Conservation (phyloP, 2,888 invertebrate species). For the Thereva unica region DNA sequence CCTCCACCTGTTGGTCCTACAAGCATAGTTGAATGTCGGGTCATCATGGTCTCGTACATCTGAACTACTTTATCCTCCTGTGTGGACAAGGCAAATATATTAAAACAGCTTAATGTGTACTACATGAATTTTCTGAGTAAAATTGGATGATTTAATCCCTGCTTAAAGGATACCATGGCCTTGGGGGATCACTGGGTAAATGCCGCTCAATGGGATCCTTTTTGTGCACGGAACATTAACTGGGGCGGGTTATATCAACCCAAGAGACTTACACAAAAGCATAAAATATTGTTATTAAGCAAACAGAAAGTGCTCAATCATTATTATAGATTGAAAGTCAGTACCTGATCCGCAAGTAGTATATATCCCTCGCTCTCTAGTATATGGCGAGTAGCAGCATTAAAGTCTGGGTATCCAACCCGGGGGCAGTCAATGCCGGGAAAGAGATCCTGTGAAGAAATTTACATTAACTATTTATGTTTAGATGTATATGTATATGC, state of each 20-base stretch:
- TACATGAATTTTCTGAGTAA: conserved; percentile 20
- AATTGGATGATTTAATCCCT: conserved; percentile 25
- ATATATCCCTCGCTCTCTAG: conserved; percentile 71
- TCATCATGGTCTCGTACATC: conserved; percentile 94
- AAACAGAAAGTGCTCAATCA: not conserved
- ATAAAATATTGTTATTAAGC: too few species aligned
- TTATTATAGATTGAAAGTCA: not conserved
- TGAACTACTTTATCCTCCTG: conserved; percentile 88
- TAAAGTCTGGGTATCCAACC: conserved; percentile 85
- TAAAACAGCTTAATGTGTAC: conserved; percentile 25
- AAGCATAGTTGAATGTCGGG: conserved; percentile 87
- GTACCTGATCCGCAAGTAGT: conserved; percentile 71
- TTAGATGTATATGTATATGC: not conserved
- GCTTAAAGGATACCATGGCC: conserved; percentile 1
- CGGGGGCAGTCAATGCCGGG: conserved; percentile 89
- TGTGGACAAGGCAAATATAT: conserved; percentile 27
- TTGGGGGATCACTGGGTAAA: conserved; percentile 1
- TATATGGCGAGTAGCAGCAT: conserved; percentile 72
- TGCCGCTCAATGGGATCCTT: conserved; percentile 12
- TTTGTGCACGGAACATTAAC: conserved; percentile 1
- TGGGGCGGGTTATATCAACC: not conserved
- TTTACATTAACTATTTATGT: conserved; percentile 1
- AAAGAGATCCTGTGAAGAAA: conserved; percentile 71
- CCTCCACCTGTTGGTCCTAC: conserved; percentile 94
- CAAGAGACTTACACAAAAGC: too few species aligned